Conservation (phyloP, 2,113 vertebrate species). For the Dromaius novaehollandiae region DNA sequence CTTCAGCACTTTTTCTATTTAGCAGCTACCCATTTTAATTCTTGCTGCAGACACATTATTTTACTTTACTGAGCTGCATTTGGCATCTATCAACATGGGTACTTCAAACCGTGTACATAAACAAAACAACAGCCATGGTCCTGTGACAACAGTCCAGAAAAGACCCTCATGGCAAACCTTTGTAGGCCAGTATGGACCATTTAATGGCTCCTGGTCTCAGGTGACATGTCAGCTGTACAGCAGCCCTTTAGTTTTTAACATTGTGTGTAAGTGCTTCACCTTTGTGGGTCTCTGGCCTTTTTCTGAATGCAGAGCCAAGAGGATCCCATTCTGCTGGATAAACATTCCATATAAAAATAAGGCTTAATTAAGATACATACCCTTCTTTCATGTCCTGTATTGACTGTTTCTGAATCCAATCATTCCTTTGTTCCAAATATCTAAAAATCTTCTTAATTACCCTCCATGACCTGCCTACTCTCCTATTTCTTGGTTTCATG, state of each 20-base stretch:
- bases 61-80: neutral
- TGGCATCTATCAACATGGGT: neutral
- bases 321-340: neutral
- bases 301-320: neutral
- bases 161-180: neutral
- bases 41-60: constrained; percentile 13
- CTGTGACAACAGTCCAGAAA: neutral
- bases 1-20: constrained; percentile 42
- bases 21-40: constrained; percentile 36
- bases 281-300: neutral
- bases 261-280: neutral
- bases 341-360: neutral
- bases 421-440: neutral
- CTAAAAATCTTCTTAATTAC: neutral
- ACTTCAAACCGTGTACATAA: neutral
- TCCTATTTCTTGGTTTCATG: neutral
- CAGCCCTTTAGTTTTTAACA: neutral
- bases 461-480: neutral
- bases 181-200: neutral
- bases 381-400: neutral
- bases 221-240: neutral
- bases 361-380: neutral
- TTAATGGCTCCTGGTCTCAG: neutral
- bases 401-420: neutral
- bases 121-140: neutral